Evolutionary conservation across 2,797 vertebrate species (phyloP).

Genomic region (Lithobates pipiens): DNA sequence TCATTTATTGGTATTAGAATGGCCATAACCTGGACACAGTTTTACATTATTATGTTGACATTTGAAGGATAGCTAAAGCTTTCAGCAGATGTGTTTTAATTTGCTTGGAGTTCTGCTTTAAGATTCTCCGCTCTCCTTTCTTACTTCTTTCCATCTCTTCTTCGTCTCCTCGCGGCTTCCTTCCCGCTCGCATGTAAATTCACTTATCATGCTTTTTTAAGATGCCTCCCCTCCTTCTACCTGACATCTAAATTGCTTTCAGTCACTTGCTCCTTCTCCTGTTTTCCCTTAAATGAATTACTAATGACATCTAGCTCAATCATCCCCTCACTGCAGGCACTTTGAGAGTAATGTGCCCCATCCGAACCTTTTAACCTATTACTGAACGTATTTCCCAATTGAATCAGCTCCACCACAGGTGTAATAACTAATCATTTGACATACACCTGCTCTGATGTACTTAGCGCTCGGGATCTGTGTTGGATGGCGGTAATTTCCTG

Average conservation of each 20-base stretch:
- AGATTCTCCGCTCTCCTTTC: not conserved
- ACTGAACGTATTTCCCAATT: conserved; percentile 99
- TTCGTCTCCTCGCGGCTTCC: conserved; percentile 5
- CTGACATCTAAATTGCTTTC: conserved; percentile 95
- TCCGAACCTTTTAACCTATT: conserved; percentile 99
- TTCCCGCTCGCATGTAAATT: conserved; percentile 71
- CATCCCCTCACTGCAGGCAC: conserved; percentile 98
- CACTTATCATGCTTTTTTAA: conserved; percentile 84
- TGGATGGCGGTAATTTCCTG: conserved; percentile 93
- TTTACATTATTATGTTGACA: too few relatives aligned
- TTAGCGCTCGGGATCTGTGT: conserved; percentile 89
- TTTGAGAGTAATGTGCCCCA: conserved; percentile 97
- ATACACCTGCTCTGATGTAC: conserved; percentile 92
- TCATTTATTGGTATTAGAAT: too few relatives aligned
- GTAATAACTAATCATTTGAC: conserved; percentile 99
- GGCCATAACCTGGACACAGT: too few relatives aligned
- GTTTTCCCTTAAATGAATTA: conserved; percentile 98
- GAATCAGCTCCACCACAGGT: conserved; percentile 99
- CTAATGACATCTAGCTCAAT: conserved; percentile 95
- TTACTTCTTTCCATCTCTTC: conserved; percentile 5
- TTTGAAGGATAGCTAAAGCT: too few relatives aligned
- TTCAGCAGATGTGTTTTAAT: not conserved
- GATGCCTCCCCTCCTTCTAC: conserved; percentile 85
- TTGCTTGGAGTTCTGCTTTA: not conserved
- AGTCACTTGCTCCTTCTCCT: conserved; percentile 81